Evolutionary conservation across 2,113 vertebrate genomes (phyloP), one percentile per base, ranked within the genome.

Genomic region (Pseudopodoces humilis): DNA sequence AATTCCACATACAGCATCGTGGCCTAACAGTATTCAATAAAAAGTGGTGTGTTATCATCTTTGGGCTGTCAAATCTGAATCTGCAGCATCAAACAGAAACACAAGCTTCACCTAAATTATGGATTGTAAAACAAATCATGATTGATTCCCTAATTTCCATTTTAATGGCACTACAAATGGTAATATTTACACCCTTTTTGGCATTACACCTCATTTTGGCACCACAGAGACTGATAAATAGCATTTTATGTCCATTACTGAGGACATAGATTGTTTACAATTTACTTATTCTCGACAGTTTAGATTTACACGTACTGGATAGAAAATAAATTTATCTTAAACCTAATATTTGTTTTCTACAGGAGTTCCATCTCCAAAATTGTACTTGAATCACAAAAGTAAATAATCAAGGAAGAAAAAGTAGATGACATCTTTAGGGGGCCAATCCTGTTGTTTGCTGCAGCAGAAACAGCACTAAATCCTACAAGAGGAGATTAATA

Each of bases 171-270:
- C 77, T 90, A 88, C 68, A 93, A 94, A 91, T 79, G 59, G 69
- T 49, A 95, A 95, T 90, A 95, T 96, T 94, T 96, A 97, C 47
- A 93, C 49, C 33, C 62, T 84, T 96, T 95, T 86, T 95, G 76
- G 71, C 82, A 90, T 28, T 75, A 50, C 22, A 90, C 56, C 76
- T 88, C 90, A 82, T 92, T 96, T 92, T 77, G 84, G 74, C 76
- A 94, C 62, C 53, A 84, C 46, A 56, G 78, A 95, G 82, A 63
- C 76, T 35, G 86, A 86, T 83, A 95, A 95, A 85, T 94, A 69
- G n/a, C 19, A 56, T 91, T 95, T 95, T 69, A 70, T 64, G 22
- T 49, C 91, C 75, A 91, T 93, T 92, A 88, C 30, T 35, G 47
- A 86, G 74, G 83, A 78, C 65, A 43, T 24, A 82, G 58, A 91